Percentiles rank a stretch among this genome's conserved stretches.
Conservation (phyloP, 2,113 vertebrate species). For the Plecturocebus donacophilus region DNA sequence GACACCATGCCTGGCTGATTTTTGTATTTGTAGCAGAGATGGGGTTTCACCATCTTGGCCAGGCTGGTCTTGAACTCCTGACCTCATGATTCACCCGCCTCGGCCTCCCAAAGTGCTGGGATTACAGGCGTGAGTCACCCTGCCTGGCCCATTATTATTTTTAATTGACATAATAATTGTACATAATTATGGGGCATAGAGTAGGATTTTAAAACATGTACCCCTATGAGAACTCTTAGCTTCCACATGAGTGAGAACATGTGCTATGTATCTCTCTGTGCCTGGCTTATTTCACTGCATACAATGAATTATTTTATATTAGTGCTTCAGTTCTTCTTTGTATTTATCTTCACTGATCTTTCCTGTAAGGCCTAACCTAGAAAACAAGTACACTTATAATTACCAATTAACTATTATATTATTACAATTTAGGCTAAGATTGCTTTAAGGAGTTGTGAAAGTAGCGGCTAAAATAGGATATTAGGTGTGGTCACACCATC, state of each 20-base stretch:
- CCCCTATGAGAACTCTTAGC: background rate
- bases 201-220: background rate
- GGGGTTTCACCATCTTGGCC: too few relatives aligned
- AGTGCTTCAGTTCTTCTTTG: background rate
- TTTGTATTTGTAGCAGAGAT: too few relatives aligned
- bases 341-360: too few relatives aligned
- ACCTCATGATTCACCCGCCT: too few relatives aligned
- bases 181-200: background rate
- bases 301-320: background rate
- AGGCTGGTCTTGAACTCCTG: too few relatives aligned
- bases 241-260: background rate
- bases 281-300: background rate
- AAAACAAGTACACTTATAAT: background rate
- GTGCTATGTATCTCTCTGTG: background rate
- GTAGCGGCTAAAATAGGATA: fast-evolving
- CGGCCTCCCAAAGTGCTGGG: too few relatives aligned
- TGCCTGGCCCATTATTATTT: background rate
- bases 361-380: background rate
- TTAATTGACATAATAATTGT: background rate
- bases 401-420: background rate
- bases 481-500: background rate
- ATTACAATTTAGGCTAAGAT: background rate
- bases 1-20: too few relatives aligned
- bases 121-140: too few relatives aligned
- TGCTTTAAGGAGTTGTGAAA: too few relatives aligned